Evolutionary conservation across 2,888 invertebrate genomes (phyloP).

Genomic region (Trachelus stipa): DNA sequence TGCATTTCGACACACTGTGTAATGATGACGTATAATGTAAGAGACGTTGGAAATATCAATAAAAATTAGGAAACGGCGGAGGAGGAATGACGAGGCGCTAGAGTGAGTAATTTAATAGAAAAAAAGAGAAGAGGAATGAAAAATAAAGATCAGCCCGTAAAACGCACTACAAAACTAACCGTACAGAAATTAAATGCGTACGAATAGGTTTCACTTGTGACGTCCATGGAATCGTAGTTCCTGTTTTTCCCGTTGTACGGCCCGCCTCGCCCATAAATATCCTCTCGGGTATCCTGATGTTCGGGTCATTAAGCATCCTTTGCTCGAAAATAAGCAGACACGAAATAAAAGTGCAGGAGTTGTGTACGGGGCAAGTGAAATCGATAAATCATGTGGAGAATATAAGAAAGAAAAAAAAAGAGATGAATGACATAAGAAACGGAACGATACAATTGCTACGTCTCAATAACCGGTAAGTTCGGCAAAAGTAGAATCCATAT

Average conservation of each 20-base stretch:
- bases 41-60: background rate
- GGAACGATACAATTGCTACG: background rate
- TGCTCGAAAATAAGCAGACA: background rate
- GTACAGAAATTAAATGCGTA: background rate
- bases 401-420: background rate
- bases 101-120: background rate
- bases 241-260: background rate
- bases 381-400: background rate
- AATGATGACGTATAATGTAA: background rate
- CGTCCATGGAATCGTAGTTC: background rate
- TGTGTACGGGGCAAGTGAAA: background rate
- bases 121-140: background rate
- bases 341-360: slow-evolving; percentile 6
- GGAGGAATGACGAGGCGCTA: background rate
- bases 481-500: slow-evolving; percentile 80
- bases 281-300: slow-evolving; percentile 10
- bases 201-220: background rate
- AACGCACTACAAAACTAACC: background rate
- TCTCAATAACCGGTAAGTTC: slow-evolving; percentile 78
- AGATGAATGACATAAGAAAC: background rate
- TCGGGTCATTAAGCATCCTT: slow-evolving; percentile 13
- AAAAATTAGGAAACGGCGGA: too few relatives aligned
- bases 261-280: background rate
- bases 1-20: background rate
- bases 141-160: background rate